phyloP scores from a whole-genome alignment of 2,888 invertebrate genomes.

The Empis stercorea region DNA sequence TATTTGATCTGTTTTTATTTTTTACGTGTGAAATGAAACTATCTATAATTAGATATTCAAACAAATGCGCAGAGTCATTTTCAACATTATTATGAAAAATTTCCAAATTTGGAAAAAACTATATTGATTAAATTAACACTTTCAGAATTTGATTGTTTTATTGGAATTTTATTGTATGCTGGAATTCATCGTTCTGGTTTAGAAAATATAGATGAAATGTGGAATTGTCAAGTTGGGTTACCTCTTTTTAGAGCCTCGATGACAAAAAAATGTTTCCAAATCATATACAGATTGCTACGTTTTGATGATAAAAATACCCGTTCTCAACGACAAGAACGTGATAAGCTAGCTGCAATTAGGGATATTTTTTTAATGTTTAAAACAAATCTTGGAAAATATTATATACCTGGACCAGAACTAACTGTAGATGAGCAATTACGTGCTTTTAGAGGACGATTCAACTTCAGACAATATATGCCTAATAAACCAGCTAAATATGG shows the following conservation, averaged over 20 bases:
- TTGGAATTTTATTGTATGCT: no score
- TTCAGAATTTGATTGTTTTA: no score
- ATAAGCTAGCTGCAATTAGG: slow-evolving; percentile 17
- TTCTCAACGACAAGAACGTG: slow-evolving; percentile 10
- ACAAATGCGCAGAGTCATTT: no score
- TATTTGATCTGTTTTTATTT: no score
- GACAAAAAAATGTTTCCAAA: slow-evolving; percentile 14
- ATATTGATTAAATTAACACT: no score
- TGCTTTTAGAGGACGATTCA: slow-evolving; percentile 17
- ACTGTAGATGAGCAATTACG: slow-evolving; percentile 20
- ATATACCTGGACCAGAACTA: slow-evolving; percentile 16
- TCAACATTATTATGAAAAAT: no score
- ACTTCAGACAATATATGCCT: slow-evolving; percentile 19
- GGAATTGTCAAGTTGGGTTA: slow-evolving; percentile 11
- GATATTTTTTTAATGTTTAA: slow-evolving; percentile 18
- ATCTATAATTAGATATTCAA: no score
- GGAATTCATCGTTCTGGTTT: no score
- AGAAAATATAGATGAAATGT: no score
- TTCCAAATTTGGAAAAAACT: no score
- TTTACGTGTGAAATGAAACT: no score
- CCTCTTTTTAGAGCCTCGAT: slow-evolving; percentile 5
- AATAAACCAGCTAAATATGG: slow-evolving; percentile 9
- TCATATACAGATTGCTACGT: slow-evolving; percentile 16
- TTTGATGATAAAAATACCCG: slow-evolving; percentile 19
- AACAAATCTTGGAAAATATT: slow-evolving; percentile 16